Evolutionary conservation across 2,888 invertebrate genomes (phyloP).

Genomic region (Sinelater perroti): DNA sequence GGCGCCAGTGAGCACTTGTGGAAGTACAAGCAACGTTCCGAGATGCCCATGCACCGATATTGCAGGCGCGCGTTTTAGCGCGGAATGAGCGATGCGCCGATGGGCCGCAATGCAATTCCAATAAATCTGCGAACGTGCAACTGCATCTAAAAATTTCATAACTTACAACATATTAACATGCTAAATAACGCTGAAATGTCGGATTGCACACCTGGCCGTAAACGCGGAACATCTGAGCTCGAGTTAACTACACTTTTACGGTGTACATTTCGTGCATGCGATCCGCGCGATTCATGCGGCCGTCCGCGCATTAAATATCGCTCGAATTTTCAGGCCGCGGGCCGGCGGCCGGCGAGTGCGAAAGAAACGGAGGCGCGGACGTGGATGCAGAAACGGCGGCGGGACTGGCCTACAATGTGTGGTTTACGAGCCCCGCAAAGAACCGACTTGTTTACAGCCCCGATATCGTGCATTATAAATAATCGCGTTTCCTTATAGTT

Average conservation of each 20-base stretch:
- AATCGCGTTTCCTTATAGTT: conserved; percentile 52
- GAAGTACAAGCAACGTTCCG: no score
- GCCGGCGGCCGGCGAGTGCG: conserved; percentile 4
- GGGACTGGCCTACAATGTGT: conserved; percentile 38
- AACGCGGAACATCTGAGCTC: conserved; percentile 21
- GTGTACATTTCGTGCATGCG: conserved; percentile 19
- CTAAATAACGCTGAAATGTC: conserved; percentile 5
- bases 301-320: conserved; percentile 18
- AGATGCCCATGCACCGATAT: no score
- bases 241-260: conserved; percentile 26
- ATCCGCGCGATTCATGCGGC: conserved; percentile 15
- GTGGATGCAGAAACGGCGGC: conserved; percentile 13
- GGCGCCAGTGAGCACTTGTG: no score
- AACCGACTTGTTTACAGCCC: conserved; percentile 46
- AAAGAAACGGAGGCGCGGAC: conserved; percentile 26
- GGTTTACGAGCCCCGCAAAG: conserved; percentile 46
- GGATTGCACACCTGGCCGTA: conserved; percentile 20
- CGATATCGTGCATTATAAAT: conserved; percentile 50
- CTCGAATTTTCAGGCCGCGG: conserved; percentile 4
- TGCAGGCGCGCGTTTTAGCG: neutral
- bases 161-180: conserved; percentile 18
- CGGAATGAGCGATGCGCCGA: conserved; percentile 2
- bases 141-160: conserved; percentile 13
- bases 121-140: conserved; percentile 16
- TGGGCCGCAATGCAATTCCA: conserved; percentile 2